phyloP scores from a whole-genome alignment of 1,140 invertebrate genomes.

The Drosophila pachea region DNA sequence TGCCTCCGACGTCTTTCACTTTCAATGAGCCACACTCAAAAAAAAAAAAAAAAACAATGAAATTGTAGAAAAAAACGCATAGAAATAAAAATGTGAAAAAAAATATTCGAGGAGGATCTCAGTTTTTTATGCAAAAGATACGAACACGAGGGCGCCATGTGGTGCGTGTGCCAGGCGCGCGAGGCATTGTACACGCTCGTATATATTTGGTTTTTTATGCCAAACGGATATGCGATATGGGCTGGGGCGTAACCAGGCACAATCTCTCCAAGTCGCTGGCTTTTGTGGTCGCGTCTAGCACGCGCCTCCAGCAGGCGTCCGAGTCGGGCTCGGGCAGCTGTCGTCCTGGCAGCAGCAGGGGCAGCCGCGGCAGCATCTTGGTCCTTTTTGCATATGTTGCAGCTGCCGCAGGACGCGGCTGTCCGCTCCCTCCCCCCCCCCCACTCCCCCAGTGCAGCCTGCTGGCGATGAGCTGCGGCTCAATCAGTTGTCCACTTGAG shows the following conservation, averaged over 20 bases:
- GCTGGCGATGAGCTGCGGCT: slow-evolving; percentile 14
- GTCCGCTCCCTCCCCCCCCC: slow-evolving; percentile 18
- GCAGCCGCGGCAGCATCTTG: slow-evolving; percentile 20
- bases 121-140: slow-evolving; percentile 71
- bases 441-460: slow-evolving; percentile 1
- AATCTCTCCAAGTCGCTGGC: slow-evolving; percentile 70
- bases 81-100: slow-evolving; percentile 22
- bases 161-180: slow-evolving; percentile 62
- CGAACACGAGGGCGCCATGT: slow-evolving; percentile 63
- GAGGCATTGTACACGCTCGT: not conserved
- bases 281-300: slow-evolving; percentile 72
- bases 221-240: slow-evolving; percentile 73
- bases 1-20: slow-evolving; percentile 69
- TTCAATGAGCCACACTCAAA: slow-evolving; percentile 53
- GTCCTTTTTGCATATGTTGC: slow-evolving; percentile 65
- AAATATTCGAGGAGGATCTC: slow-evolving; percentile 55
- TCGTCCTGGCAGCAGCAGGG: slow-evolving; percentile 39
- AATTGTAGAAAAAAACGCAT: slow-evolving; percentile 64
- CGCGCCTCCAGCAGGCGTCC: slow-evolving; percentile 50
- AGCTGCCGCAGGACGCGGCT: slow-evolving; percentile 43
- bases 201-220: slow-evolving; percentile 57
- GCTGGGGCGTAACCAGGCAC: slow-evolving; percentile 54
- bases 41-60: slow-evolving; percentile 64
- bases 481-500: slow-evolving; percentile 71
- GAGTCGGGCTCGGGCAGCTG: slow-evolving; percentile 45